Evolutionary conservation across 2,888 invertebrate genomes (phyloP).

Genomic region (Deilephila porcellus): DNA sequence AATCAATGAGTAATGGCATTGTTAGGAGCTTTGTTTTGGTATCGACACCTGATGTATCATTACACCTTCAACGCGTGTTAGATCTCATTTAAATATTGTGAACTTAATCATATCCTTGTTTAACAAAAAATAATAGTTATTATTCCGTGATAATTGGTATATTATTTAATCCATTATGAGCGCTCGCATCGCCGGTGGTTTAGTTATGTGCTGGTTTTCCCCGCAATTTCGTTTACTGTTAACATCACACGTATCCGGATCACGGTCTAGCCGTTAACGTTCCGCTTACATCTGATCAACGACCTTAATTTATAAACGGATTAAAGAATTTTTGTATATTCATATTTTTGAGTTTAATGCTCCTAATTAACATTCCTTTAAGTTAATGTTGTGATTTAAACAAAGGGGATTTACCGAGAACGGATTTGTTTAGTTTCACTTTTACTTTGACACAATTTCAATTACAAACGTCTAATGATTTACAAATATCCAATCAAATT

Average conservation of each 20-base stretch:
- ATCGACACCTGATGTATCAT: conserved; percentile 3
- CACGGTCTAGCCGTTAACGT: conserved; percentile 10
- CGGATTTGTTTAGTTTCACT: too few species aligned
- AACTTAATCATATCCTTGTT: conserved; percentile 18
- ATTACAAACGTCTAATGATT: too few species aligned
- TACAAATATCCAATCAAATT: too few species aligned
- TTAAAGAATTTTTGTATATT: neutral
- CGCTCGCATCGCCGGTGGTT: conserved; percentile 4
- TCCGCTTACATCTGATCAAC: conserved; percentile 11
- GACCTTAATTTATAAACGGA: conserved; percentile 19
- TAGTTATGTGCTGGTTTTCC: conserved; percentile 20
- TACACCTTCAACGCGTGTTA: neutral
- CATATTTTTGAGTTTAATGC: neutral
- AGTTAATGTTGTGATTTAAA: neutral
- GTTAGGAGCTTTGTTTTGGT: conserved; percentile 14
- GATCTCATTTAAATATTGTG: neutral
- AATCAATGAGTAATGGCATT: conserved; percentile 39
- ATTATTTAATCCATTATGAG: conserved; percentile 14
- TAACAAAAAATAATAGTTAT: conserved; percentile 26
- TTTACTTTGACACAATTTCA: too few species aligned
- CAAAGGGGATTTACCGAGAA: too few species aligned
- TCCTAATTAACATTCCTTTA: neutral
- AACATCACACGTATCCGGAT: conserved; percentile 14
- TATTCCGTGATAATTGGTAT: conserved; percentile 32
- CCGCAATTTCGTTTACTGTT: conserved; percentile 25